Base-by-base conservation (phyloP, 2,797 vertebrate genomes). In the Cossypha caffra region DNA sequence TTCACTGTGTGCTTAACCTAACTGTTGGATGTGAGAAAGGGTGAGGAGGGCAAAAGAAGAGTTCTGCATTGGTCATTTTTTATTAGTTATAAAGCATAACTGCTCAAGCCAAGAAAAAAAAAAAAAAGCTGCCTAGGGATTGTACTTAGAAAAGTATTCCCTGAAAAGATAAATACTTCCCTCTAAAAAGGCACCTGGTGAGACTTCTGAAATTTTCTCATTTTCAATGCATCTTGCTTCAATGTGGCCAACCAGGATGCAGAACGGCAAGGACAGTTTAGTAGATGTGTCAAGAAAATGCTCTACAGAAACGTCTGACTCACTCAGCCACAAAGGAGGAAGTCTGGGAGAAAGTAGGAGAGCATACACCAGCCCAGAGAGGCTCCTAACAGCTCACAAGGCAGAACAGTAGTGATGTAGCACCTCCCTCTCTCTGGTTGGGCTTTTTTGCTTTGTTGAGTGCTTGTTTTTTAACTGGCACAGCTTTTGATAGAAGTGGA, bases 41-140 rank as follows among this genome's bases (percentile, higher is more conserved):
- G 1, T 7, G 1, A 3, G 4, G 2, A 1, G 2, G 13, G 1
- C 9, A 24, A 35, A 28, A 31, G 7, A 25, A 72, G 20, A 43
- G 10, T 14, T 57, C 45, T 37, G 3, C 26, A 52, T 52, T 25
- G 48, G n/a, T 77, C 0, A 25, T 50, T 38, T 71, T 95, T 72
- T 28, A 19, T 58, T 72, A n/a, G 29, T 52, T 64, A 43, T 23
- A 23, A 35, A 16, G 37, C 24, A 64, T 11, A 15, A 35, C 11
- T 67, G 28, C 52, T 55, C 47, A 50, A 87, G 14, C 20, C 40
- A 75, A 72, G 37, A 35, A 29, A 59, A 37, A 45, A 58, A 38
- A 37, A 45, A 37, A 19, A 11, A 38, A 4, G 13, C 16, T 71
- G 47, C 26, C 50, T 68, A 12, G 16, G 7, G 11, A 31, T 8